Percentiles rank a stretch among this genome's conserved stretches.
Evolutionary conservation across 2,113 vertebrate species (phyloP).

Genomic region (Oplegnathus fasciatus): DNA sequence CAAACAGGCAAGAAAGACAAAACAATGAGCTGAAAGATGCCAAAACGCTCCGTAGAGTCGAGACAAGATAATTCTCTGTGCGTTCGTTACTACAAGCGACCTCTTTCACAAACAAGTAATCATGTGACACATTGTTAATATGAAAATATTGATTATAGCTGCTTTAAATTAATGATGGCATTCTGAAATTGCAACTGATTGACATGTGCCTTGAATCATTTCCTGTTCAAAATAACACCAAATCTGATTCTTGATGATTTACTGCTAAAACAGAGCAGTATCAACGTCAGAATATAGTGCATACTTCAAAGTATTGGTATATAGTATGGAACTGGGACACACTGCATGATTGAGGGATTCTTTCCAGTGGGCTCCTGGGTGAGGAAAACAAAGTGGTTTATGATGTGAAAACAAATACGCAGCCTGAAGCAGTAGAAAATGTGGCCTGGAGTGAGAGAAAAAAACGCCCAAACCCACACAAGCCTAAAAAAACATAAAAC

Average conservation of each 20-base stretch:
- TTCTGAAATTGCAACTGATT: background rate
- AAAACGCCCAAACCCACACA: background rate
- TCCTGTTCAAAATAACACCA: background rate
- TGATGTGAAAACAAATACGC: slow-evolving; percentile 28
- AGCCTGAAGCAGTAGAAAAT: slow-evolving; percentile 12
- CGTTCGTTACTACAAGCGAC: too few species aligned
- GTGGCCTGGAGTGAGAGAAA: background rate
- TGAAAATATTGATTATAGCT: background rate
- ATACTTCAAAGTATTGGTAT: background rate
- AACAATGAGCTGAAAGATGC: too few species aligned
- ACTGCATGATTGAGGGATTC: background rate
- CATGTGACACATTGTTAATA: background rate
- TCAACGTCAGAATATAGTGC: background rate
- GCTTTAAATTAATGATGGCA: background rate
- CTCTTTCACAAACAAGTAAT: too few species aligned
- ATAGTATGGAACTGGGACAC: slow-evolving; percentile 7
- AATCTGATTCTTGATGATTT: background rate
- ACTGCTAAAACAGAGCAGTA: background rate
- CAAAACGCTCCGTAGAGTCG: too few species aligned
- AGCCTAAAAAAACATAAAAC: background rate
- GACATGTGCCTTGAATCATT: background rate
- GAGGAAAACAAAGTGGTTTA: slow-evolving; percentile 20
- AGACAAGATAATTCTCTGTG: too few species aligned
- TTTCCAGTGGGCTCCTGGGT: background rate
- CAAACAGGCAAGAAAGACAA: too few species aligned